phyloP scores from a whole-genome alignment of 2,888 invertebrate species.

The Lithophane semibrunnea region DNA sequence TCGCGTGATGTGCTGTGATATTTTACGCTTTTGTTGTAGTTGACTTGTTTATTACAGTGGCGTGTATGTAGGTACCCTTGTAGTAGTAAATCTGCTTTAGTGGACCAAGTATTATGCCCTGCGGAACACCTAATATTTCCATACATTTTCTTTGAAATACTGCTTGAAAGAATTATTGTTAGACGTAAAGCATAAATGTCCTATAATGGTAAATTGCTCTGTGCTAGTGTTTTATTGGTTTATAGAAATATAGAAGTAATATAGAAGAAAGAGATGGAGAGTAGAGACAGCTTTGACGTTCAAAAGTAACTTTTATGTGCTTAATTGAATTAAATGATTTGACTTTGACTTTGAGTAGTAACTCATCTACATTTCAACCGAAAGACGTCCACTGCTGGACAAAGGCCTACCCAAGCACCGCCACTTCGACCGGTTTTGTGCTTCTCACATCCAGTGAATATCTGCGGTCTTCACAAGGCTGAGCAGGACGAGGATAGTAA shows the following conservation, averaged over 20 bases:
- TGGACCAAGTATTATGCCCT: conserved; percentile 31
- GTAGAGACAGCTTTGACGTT: too few relatives aligned
- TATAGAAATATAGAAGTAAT: neutral
- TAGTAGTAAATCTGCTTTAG: conserved; percentile 27
- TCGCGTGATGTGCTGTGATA: conserved; percentile 54
- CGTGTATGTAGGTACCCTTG: conserved; percentile 11
- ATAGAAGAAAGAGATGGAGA: too few relatives aligned
- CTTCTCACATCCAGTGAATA: neutral
- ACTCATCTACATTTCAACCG: neutral
- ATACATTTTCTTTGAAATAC: conserved; percentile 9
- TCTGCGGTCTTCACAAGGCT: neutral
- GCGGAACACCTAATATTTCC: conserved; percentile 23
- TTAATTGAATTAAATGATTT: too few relatives aligned
- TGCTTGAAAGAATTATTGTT: neutral
- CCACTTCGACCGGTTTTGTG: neutral
- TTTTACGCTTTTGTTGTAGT: conserved; percentile 50
- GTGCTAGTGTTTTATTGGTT: neutral
- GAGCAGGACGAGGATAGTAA: neutral
- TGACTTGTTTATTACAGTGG: conserved; percentile 51
- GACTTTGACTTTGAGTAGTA: too few relatives aligned
- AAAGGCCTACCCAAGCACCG: neutral
- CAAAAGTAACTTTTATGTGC: too few relatives aligned
- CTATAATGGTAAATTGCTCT: neutral
- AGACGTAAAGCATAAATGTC: too few relatives aligned
- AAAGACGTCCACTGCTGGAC: too few relatives aligned